Percentiles rank a stretch among this genome's conserved stretches.
Evolutionary conservation across 2,888 invertebrate species (phyloP).

Genomic region (Oeneis ivallda): DNA sequence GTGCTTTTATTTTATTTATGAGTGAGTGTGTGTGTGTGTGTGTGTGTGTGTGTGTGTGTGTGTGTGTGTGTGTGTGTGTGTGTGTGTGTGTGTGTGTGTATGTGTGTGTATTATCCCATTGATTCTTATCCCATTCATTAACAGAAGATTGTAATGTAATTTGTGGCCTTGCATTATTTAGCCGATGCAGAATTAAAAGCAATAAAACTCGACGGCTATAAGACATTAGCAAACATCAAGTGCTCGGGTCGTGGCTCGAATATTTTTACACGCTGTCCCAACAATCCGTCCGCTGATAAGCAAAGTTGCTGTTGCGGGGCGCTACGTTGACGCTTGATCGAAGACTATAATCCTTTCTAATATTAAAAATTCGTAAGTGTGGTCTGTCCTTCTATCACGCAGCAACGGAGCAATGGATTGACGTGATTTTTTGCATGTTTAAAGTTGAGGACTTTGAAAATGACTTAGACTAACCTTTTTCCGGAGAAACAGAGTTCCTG

Average conservation of each 20-base stretch:
- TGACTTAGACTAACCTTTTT: too few species aligned
- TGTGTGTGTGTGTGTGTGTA: neutral
- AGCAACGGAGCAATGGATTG: too few species aligned
- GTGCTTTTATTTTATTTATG: too few species aligned
- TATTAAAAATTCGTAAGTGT: too few species aligned
- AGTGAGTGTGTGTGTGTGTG: too few species aligned
- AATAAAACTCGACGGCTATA: conserved; percentile 27
- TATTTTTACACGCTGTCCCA: conserved; percentile 68
- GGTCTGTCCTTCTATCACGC: too few species aligned
- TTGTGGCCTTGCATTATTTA: conserved; percentile 1
- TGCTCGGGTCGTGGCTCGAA: conserved; percentile 62
- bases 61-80: too few species aligned
- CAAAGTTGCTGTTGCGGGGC: conserved; percentile 66
- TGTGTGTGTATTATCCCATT: neutral
- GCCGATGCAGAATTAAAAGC: conserved; percentile 12
- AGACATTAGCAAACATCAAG: conserved; percentile 48
- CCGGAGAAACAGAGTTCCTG: too few species aligned
- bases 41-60: too few species aligned
- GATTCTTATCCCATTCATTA: neutral
- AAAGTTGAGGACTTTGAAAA: too few species aligned
- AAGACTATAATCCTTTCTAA: too few species aligned
- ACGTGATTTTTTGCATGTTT: too few species aligned
- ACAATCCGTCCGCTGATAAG: conserved; percentile 78
- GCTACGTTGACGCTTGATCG: conserved; percentile 51
- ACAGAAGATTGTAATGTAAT: neutral